Evolutionary conservation across 2,797 vertebrate species (phyloP).

Genomic region (Parauchenoglanis punctatus): DNA sequence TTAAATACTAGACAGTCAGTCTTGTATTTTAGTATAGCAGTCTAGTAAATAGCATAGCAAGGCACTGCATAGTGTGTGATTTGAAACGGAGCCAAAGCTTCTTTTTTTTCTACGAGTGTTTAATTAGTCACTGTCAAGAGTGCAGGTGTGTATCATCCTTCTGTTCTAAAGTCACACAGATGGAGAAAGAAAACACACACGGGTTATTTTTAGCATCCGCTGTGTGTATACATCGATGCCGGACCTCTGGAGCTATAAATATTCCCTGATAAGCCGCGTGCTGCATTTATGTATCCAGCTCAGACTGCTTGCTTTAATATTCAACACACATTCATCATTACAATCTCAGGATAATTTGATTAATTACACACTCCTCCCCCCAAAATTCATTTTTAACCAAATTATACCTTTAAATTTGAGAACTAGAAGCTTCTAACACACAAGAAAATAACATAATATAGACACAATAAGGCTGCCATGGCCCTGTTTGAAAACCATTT

Average conservation of each 20-base stretch:
- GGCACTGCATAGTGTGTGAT: not conserved
- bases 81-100: not conserved
- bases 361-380: not conserved
- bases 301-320: slow-evolving; percentile 14
- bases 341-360: not conserved
- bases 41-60: not conserved
- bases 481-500: not conserved
- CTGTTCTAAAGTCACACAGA: not conserved
- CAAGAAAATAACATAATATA: not conserved
- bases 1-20: not conserved
- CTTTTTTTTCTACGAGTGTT: not conserved
- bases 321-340: not conserved
- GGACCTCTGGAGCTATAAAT: slow-evolving; percentile 4
- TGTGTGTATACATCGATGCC: slow-evolving; percentile 50
- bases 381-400: not conserved
- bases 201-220: slow-evolving; percentile 74
- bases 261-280: not conserved
- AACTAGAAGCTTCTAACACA: not conserved
- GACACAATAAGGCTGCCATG: not conserved
- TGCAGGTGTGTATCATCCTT: slow-evolving; percentile 22
- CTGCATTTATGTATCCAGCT: not conserved
- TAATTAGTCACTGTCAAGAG: slow-evolving; percentile 18
- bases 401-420: not conserved
- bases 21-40: too few species aligned
- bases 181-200: not conserved